Conservation (phyloP, 2,113 vertebrate species). For the Trematocara unimaculatum region DNA sequence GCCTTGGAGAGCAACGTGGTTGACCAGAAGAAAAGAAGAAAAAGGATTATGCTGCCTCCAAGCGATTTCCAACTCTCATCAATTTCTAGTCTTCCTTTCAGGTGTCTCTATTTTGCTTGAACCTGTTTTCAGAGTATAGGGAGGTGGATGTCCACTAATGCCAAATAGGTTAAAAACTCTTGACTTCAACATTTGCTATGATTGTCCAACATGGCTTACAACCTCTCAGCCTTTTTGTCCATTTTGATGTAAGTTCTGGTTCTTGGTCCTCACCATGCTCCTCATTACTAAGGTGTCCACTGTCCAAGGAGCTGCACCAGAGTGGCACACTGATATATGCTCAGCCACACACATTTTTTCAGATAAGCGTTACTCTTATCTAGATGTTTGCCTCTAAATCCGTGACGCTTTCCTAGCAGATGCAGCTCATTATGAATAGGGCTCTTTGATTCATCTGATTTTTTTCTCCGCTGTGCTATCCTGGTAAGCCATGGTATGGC, state of each 20-base stretch:
- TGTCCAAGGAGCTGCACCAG: neutral
- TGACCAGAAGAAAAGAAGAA: neutral
- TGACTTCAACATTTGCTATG: neutral
- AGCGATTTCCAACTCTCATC: neutral
- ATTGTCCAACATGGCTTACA: neutral
- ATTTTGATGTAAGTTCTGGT: neutral
- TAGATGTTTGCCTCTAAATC: neutral
- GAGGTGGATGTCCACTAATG: neutral
- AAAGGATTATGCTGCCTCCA: neutral
- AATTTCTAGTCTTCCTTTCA: neutral
- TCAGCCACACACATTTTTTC: neutral
- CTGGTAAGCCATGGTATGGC: neutral
- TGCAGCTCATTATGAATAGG: neutral
- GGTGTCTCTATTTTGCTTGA: neutral
- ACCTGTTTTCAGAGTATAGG: neutral
- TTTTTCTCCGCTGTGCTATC: neutral
- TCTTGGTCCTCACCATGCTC: neutral
- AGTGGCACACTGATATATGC: neutral
- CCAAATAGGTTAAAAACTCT: neutral
- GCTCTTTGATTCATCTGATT: neutral
- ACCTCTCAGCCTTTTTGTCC: neutral
- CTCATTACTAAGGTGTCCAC: neutral
- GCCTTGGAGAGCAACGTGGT: neutral
- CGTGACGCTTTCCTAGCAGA: rapidly evolving
- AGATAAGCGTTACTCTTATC: neutral